Percentiles rank a stretch among this genome's conserved stretches.
Evolutionary conservation across 2,113 vertebrate genomes (phyloP).

Genomic region (Colossoma macropomum): DNA sequence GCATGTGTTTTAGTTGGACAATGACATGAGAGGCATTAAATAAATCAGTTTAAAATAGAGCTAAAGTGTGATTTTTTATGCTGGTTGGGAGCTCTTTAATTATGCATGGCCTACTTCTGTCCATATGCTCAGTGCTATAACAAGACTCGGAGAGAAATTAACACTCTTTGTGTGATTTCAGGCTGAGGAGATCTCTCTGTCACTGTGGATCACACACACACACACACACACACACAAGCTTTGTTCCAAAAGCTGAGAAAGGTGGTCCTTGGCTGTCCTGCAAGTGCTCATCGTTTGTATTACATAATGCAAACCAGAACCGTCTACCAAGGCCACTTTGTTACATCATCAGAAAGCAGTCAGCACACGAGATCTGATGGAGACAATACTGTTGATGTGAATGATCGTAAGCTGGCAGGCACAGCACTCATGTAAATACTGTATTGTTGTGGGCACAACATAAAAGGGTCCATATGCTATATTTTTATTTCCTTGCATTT

Average conservation of each 20-base stretch:
- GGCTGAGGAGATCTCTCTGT: too few species aligned
- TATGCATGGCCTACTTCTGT: constrained; percentile 48
- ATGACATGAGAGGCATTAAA: not conserved
- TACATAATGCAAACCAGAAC: too few species aligned
- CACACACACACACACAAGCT: constrained; percentile 22
- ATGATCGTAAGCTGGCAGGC: too few species aligned
- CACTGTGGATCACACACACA: constrained; percentile 1
- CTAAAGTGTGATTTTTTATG: not conserved
- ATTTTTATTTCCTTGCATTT: too few species aligned
- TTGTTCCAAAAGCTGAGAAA: too few species aligned
- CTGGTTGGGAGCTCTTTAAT: constrained; percentile 44
- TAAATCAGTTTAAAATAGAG: not conserved
- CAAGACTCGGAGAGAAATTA: constrained; percentile 17
- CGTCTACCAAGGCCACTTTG: too few species aligned
- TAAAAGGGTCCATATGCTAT: too few species aligned
- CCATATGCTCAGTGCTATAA: constrained; percentile 45
- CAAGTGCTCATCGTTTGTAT: too few species aligned
- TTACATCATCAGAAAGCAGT: too few species aligned
- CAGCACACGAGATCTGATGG: too few species aligned
- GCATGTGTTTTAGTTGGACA: constrained; percentile 13
- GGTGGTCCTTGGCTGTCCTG: too few species aligned
- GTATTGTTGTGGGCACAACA: not conserved
- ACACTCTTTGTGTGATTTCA: constrained; percentile 22
- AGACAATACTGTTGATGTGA: too few species aligned
- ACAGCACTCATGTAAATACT: constrained; percentile 13